Evolutionary conservation across 1,140 invertebrate species (phyloP).

Genomic region (Lordiphosa collinella): DNA sequence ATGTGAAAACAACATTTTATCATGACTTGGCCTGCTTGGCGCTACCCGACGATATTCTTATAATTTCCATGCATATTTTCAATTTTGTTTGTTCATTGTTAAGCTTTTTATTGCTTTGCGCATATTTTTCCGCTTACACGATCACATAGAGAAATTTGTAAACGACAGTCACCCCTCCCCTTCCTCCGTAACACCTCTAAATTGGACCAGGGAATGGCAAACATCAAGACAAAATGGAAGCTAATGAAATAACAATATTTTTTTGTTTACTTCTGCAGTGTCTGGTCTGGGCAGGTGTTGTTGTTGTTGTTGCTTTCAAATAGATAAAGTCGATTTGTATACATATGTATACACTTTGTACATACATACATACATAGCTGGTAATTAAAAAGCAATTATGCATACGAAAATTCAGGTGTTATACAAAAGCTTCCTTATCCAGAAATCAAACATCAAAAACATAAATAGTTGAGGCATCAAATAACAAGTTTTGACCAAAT

Average conservation of each 20-base stretch:
- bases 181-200: no score
- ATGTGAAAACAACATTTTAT: constrained; percentile 66
- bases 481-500: no score
- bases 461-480: no score
- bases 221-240: not conserved
- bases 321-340: constrained; percentile 2
- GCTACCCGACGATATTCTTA: constrained; percentile 19
- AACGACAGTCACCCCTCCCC: no score
- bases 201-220: not conserved
- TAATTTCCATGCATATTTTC: constrained; percentile 60
- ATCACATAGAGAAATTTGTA: constrained; percentile 20
- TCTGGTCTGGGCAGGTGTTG: constrained; percentile 11
- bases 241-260: constrained; percentile 33
- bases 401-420: constrained; percentile 35
- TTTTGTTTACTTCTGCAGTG: constrained; percentile 46
- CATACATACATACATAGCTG: constrained; percentile 7
- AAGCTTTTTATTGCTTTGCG: constrained; percentile 59
- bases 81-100: constrained; percentile 69
- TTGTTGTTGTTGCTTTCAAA: constrained; percentile 20
- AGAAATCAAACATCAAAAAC: no score
- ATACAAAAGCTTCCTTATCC: no score
- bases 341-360: constrained; percentile 2
- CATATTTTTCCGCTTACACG: constrained; percentile 73
- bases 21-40: constrained; percentile 10
- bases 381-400: constrained; percentile 70